phyloP scores from a whole-genome alignment of 1,140 invertebrate genomes.

The Mycetomoellerius zeteki region DNA sequence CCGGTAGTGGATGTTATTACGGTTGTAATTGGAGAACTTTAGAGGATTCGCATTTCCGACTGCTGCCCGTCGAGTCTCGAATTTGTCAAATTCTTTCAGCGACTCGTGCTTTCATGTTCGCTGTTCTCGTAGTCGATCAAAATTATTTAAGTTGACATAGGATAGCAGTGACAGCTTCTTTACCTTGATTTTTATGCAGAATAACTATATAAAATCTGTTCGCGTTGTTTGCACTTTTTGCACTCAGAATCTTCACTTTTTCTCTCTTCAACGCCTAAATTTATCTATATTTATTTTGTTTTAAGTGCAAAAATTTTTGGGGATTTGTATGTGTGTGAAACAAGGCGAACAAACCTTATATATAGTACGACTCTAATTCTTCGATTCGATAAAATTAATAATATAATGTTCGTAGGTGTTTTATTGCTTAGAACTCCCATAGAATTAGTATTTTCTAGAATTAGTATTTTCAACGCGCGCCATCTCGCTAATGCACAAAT shows the following conservation, averaged over 20 bases:
- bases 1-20: conserved; percentile 30
- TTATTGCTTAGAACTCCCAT: not conserved
- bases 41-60: not conserved
- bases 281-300: too few relatives aligned
- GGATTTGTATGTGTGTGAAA: too few relatives aligned
- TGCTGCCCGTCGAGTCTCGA: not conserved
- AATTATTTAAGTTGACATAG: not conserved
- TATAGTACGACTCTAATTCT: too few relatives aligned
- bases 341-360: too few relatives aligned
- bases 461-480: not conserved
- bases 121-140: not conserved
- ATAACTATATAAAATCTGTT: too few relatives aligned
- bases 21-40: conserved; percentile 40
- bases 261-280: too few relatives aligned
- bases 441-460: not conserved
- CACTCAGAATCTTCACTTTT: too few relatives aligned
- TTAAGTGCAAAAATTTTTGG: not conserved
- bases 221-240: too few relatives aligned
- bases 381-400: not conserved
- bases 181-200: not conserved
- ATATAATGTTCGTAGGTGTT: not conserved
- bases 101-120: not conserved
- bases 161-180: not conserved
- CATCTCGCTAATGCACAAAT: not conserved
- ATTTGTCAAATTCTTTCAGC: conserved; percentile 14